Percentiles rank a stretch among this genome's conserved stretches.
phyloP scores from a whole-genome alignment of 2,888 invertebrate species.

The Troides aeacus region DNA sequence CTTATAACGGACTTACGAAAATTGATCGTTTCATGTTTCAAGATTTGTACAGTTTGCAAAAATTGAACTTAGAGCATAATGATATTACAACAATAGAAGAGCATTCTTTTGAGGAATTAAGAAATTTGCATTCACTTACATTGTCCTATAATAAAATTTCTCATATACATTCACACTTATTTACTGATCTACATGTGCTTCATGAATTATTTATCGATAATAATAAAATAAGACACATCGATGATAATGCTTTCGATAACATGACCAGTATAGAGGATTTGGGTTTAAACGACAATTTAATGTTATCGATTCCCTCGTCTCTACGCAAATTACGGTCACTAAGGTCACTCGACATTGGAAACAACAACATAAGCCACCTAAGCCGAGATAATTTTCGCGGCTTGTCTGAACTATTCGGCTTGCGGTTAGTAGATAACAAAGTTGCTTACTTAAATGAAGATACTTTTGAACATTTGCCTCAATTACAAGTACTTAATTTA shows the following conservation, averaged over 20 bases:
- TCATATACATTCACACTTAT: constrained; percentile 83
- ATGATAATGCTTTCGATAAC: constrained; percentile 86
- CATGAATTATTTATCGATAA: constrained; percentile 87
- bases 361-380: constrained; percentile 87
- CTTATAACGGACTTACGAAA: constrained; percentile 84
- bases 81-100: constrained; percentile 84
- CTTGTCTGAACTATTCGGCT: constrained; percentile 85
- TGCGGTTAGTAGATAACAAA: constrained; percentile 90
- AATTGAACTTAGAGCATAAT: constrained; percentile 87
- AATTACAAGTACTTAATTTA: constrained; percentile 88
- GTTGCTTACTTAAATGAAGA: constrained; percentile 86
- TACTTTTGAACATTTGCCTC: constrained; percentile 86
- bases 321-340: constrained; percentile 84
- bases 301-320: constrained; percentile 84
- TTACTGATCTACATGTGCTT: constrained; percentile 85
- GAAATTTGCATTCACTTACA: constrained; percentile 87
- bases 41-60: constrained; percentile 87
- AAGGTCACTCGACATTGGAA: constrained; percentile 88
- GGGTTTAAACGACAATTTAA: constrained; percentile 84
- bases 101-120: constrained; percentile 86
- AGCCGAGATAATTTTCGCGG: constrained; percentile 86
- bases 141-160: constrained; percentile 85
- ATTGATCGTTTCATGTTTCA: constrained; percentile 86
- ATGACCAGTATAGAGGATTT: constrained; percentile 88
- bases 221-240: constrained; percentile 84